These are phyloP conservation scores for Ginglymostoma cirratum DNA, from an alignment of 2,113 vertebrate species.

Conservation along the genomic window DNA sequence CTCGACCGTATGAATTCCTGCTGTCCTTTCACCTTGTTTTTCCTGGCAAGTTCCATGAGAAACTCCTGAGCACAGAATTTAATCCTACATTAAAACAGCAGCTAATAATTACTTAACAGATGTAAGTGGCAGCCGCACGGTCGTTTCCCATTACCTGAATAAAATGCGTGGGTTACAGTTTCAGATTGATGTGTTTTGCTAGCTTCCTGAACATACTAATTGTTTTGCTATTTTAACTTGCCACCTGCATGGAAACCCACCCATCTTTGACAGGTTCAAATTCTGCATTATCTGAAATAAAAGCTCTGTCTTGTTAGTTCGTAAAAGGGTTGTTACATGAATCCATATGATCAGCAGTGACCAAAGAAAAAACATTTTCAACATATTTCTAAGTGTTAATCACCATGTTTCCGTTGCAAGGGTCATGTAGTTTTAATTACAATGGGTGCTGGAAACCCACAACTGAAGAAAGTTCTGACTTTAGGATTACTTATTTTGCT, in stretches of 20 bases:
- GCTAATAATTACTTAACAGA: background rate
- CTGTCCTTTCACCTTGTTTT: no score
- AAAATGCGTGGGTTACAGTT: background rate
- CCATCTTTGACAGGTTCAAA: background rate
- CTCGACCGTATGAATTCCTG: background rate
- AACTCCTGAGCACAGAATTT: background rate
- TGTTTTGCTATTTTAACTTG: background rate
- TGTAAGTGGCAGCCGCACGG: background rate
- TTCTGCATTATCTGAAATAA: background rate
- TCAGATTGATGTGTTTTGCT: background rate
- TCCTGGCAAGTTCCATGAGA: no score
- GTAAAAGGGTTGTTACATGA: background rate
- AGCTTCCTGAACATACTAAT: background rate
- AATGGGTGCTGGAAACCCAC: background rate
- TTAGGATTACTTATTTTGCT: background rate
- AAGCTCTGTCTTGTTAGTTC: background rate
- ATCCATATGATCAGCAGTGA: background rate
- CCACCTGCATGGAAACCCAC: background rate
- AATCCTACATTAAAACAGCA: background rate
- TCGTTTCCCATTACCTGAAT: background rate
- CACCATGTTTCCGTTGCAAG: background rate
- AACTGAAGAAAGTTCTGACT: background rate
- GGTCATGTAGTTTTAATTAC: background rate
- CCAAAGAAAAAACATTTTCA: background rate
- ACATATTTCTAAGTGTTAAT: background rate